phyloP scores from a whole-genome alignment of 2,797 vertebrate genomes.

The Champsocephalus esox region DNA sequence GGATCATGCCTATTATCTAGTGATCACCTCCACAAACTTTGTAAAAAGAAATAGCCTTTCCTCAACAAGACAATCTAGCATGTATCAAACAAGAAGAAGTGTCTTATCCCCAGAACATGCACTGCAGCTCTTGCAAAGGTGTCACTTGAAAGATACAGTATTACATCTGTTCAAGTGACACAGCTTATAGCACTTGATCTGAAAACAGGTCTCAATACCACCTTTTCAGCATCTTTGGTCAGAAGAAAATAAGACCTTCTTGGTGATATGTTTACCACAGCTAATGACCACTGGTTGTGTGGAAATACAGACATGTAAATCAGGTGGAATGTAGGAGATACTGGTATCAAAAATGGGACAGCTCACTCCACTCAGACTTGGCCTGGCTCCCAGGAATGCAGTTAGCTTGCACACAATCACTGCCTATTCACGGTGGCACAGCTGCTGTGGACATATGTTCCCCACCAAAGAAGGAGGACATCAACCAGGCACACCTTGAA shows the following conservation, averaged over 20 bases:
- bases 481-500: conserved; percentile 85
- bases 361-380: conserved; percentile 83
- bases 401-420: conserved; percentile 82
- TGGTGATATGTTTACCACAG: conserved; percentile 55
- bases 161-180: conserved; percentile 54
- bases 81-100: conserved; percentile 20
- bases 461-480: conserved; percentile 83
- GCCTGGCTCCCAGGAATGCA: conserved; percentile 85
- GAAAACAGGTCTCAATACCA: conserved; percentile 49
- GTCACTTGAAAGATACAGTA: conserved; percentile 36
- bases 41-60: conserved; percentile 13
- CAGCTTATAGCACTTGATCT: conserved; percentile 22
- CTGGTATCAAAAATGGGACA: conserved; percentile 77
- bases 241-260: conserved; percentile 40
- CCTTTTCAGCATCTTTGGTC: conserved; percentile 52
- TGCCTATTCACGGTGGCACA: conserved; percentile 84
- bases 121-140: conserved; percentile 33
- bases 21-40: conserved; percentile 8
- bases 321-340: conserved; percentile 75
- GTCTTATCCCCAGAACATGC: conserved; percentile 11
- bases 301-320: conserved; percentile 70
- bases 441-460: conserved; percentile 88
- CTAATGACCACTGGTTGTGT: conserved; percentile 41
- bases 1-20: not conserved
- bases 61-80: conserved; percentile 9